Conservation (phyloP, 2,888 invertebrate genomes). For the Clitarchus hookeri region DNA sequence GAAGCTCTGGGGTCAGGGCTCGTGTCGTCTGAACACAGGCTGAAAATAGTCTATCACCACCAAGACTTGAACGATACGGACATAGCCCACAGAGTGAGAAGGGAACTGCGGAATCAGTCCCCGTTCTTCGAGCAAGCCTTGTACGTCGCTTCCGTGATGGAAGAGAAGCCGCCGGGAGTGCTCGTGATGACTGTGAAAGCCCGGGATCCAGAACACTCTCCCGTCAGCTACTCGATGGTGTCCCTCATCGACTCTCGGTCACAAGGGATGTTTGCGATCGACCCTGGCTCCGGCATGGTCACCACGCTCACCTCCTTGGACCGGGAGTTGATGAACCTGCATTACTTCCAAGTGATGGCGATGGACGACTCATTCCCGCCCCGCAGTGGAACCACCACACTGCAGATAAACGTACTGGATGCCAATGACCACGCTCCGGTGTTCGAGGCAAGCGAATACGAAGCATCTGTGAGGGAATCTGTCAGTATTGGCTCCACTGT, state of each 20-base stretch:
- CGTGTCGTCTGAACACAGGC: slow-evolving; percentile 61
- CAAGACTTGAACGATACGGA: slow-evolving; percentile 82
- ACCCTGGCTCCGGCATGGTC: slow-evolving; percentile 80
- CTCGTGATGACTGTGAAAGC: slow-evolving; percentile 87
- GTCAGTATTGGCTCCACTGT: slow-evolving; percentile 87
- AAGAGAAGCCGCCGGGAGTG: slow-evolving; percentile 85
- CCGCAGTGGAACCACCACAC: slow-evolving; percentile 85
- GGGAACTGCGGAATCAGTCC: slow-evolving; percentile 80
- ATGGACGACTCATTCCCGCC: slow-evolving; percentile 87
- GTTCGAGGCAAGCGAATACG: slow-evolving; percentile 91
- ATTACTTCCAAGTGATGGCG: slow-evolving; percentile 90
- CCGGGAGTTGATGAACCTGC: slow-evolving; percentile 85
- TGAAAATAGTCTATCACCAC: slow-evolving; percentile 84
- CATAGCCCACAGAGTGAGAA: slow-evolving; percentile 73
- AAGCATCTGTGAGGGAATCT: slow-evolving; percentile 85
- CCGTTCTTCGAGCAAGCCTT: slow-evolving; percentile 87
- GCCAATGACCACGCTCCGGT: slow-evolving; percentile 94
- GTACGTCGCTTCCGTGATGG: slow-evolving; percentile 87
- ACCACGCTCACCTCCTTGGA: slow-evolving; percentile 69
- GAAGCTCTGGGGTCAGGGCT: slow-evolving; percentile 31
- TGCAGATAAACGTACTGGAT: slow-evolving; percentile 89
- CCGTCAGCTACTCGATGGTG: slow-evolving; percentile 87
- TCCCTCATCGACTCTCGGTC: slow-evolving; percentile 84
- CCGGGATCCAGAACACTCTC: slow-evolving; percentile 85
- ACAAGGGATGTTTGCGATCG: slow-evolving; percentile 83